These are phyloP conservation scores for Tachypleus tridentatus DNA, from an alignment of 1,140 invertebrate species.

Conservation along the genomic window DNA sequence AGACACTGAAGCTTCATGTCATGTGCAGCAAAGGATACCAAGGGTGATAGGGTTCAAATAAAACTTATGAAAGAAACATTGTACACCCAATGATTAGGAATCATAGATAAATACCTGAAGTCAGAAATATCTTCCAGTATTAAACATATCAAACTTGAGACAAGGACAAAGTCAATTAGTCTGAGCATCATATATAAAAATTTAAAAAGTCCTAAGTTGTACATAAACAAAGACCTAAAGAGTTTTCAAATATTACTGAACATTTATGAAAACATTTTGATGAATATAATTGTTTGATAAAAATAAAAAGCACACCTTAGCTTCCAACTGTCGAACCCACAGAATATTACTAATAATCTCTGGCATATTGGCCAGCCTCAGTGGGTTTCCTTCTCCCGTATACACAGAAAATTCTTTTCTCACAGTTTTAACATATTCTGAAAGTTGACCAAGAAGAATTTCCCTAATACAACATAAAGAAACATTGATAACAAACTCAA, in stretches of 20 bases:
- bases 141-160: no score
- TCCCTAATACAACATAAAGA: constrained; percentile 43
- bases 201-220: constrained; percentile 18
- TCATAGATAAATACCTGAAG: no score
- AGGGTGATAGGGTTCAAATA: no score
- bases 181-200: constrained; percentile 2
- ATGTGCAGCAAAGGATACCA: no score
- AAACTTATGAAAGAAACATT: no score
- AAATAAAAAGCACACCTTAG: constrained; percentile 35
- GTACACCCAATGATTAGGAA: no score
- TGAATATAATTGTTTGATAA: constrained; percentile 6
- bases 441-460: constrained; percentile 63
- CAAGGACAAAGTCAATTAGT: no score
- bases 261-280: not conserved
- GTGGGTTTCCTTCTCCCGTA: constrained; percentile 30
- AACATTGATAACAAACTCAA: constrained; percentile 1
- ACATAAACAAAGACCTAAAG: constrained; percentile 2
- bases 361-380: constrained; percentile 42
- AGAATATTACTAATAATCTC: constrained; percentile 47
- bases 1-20: no score
- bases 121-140: no score
- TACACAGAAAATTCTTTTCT: constrained; percentile 36
- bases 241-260: constrained; percentile 4
- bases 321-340: constrained; percentile 45
- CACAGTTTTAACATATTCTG: constrained; percentile 45